These are phyloP conservation scores for Umimayanthus kanabou DNA, from an alignment of 92 coral and sea anemone genomes.

Conservation along the genomic window DNA sequence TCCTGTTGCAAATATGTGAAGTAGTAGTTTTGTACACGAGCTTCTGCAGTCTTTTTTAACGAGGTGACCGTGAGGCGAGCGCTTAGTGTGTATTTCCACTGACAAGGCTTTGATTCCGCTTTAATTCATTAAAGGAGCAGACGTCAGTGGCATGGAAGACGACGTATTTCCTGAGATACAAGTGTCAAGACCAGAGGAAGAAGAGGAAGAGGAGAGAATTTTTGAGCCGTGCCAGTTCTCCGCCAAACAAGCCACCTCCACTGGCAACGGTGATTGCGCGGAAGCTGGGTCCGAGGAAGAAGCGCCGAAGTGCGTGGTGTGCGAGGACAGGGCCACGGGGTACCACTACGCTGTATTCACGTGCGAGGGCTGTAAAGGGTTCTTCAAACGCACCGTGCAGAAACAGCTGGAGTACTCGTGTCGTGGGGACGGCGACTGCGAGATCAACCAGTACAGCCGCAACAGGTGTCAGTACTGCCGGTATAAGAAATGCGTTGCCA, in stretches of 20 bases:
- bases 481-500: slow-evolving; percentile 75
- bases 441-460: slow-evolving; percentile 83
- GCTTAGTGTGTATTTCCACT: too few relatives aligned
- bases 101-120: not conserved
- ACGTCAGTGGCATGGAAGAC: slow-evolving; percentile 28
- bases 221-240: slow-evolving; percentile 55
- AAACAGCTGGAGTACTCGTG: slow-evolving; percentile 88
- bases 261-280: slow-evolving; percentile 44
- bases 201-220: slow-evolving; percentile 18
- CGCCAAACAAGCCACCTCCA: slow-evolving; percentile 26
- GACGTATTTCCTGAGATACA: slow-evolving; percentile 56
- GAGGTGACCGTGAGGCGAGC: too few relatives aligned
- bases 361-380: slow-evolving; percentile 98
- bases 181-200: slow-evolving; percentile 20
- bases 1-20: too few relatives aligned
- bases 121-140: not conserved
- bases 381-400: slow-evolving; percentile 96
- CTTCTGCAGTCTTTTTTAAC: not conserved
- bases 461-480: slow-evolving; percentile 97
- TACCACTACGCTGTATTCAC: slow-evolving; percentile 99
- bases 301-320: slow-evolving; percentile 77
- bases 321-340: slow-evolving; percentile 94
- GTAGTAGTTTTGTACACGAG: too few relatives aligned
- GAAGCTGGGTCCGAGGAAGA: slow-evolving; percentile 20
- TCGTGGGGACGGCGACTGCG: slow-evolving; percentile 80